Evolutionary conservation across 2,113 vertebrate genomes (phyloP), one percentile per base, ranked within the genome.

Genomic region (Muntiacus muntjak): DNA sequence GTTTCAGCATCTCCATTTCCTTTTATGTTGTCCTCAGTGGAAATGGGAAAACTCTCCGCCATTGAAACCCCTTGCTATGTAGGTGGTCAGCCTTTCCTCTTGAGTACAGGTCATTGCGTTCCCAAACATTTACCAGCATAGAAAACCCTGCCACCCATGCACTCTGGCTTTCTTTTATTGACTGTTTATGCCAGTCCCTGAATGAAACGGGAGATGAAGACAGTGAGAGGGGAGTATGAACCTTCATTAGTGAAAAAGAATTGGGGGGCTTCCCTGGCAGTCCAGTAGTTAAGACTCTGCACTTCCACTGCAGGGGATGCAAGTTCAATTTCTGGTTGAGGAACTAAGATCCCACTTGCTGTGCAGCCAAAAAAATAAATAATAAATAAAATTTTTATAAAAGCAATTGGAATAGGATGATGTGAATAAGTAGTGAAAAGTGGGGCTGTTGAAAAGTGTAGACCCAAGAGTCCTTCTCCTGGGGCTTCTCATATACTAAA

Each of bases 111-210:
- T 92, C 33, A 23, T 54, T 94, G 74, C 36, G 10, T 55, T 87
- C 78, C 84, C 55, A 57, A 95, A 79, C 36, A 95, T 87, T 96
- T 95, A 14, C 25, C 67, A 79, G 40, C 94, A 94, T 40, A 90
- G 33, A 96, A 88, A 91, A 81, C 13, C 23, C 30, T 64, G 55
- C 45, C 33, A 57, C 28, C 30, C 30, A 76, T 7, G 12, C 64
- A 21, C 33, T 71, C 62, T 50, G 6, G 58, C 7, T 74, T 87
- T 82, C 25, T 94, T 60, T 40, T 45, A 54, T 76, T 89, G 7
- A 55, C 50, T 54, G 15, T 30, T 40, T 40, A n/a, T 45, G 7
- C 33, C 74, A 95, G n/a, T 13, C n/a, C 43, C 82, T 89, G 40
- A 76, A 89, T 60, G 57, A 90, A 74, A 52, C 57, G n/a, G 26